Evolutionary conservation across 2,113 vertebrate genomes (phyloP).

Genomic region (Gracilinanus agilis): DNA sequence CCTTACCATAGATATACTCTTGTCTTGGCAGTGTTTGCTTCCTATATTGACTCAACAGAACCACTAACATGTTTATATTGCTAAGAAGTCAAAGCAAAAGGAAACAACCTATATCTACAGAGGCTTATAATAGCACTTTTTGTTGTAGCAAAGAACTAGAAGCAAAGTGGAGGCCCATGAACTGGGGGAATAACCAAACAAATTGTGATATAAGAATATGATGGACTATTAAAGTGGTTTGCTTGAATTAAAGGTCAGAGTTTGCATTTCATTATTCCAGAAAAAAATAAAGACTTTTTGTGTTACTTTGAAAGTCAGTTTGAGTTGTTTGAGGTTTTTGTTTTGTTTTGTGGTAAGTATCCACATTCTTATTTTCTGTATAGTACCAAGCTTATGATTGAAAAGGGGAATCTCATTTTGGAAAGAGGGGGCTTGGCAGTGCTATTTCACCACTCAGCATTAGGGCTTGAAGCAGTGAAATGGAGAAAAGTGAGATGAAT

Average conservation of each 20-base stretch:
- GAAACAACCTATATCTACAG: not conserved
- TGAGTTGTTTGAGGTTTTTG: not conserved
- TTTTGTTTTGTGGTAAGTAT: not conserved
- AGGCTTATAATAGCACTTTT: not conserved
- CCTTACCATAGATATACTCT: not conserved
- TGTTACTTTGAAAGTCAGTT: not conserved
- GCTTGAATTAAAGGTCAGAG: not conserved
- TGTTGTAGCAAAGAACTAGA: not conserved
- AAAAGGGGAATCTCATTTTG: not conserved
- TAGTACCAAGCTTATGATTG: not conserved
- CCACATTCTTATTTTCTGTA: not conserved
- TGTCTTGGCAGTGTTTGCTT: not conserved
- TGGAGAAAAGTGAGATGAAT: not conserved
- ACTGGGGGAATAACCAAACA: not conserved
- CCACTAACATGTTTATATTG: conserved; percentile 19
- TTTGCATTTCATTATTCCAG: conserved; percentile 9
- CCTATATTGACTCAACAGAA: not conserved
- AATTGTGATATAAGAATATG: not conserved
- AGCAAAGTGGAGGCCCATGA: not conserved
- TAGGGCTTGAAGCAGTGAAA: not conserved
- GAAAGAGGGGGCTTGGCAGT: not conserved
- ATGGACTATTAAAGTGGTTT: not conserved
- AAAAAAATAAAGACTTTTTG: not conserved
- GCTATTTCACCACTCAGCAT: not conserved
- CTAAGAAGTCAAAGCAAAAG: not conserved